Base-by-base conservation (phyloP, 35 echinoderm and acorn worm genomes). In the Lytechinus variegatus region DNA sequence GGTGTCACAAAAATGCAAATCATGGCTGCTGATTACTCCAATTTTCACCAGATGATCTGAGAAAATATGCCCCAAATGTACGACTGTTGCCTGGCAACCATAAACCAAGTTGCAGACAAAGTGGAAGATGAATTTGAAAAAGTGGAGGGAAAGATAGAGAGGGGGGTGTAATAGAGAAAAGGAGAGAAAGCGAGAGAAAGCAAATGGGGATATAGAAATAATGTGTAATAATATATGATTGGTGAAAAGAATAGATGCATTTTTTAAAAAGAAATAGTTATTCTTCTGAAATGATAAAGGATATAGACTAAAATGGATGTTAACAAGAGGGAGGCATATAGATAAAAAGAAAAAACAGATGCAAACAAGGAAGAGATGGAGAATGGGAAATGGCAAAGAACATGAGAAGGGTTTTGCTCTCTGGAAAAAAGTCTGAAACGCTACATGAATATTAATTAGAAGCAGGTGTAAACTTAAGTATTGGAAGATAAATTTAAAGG, bases 1-100 rank as follows among this genome's bases (percentile, higher is more conserved):
- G 19, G n/a, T 79, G 66, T 79, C 14, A n/a, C 66, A 79, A 79
- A 79, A 79, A 79, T 79, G 66, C 66, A 79, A 79, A 79, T 79
- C 66, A 79, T 79, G 66, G 66, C 66, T 79, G 66, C 16, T 24
- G 66, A n/a, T 79, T 79, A 79, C 66, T 4, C 66, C 66, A 79
- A 79, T 79, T 19, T 79, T 79, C 19, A 79, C 66, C 66, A 79
- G 66, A 79, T 79, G 66, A 79, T 79, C 19, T 16, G 66, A 79
- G n/a, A 79, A 79, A 79, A 79, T 24, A 7, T 24, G 19, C 8
- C 66, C 7, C 16, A 19, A 79, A 24, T 24, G n/a, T 21, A 24
- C 24, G 66, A 24, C 66, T 79, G 66, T 79, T 79, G 66, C 66
- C 66, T n/a, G 66, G 66, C 66, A 79, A 79, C 66, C 66, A 16